Conservation (phyloP, 1,140 invertebrate genomes). For the Carposina sasakii region DNA sequence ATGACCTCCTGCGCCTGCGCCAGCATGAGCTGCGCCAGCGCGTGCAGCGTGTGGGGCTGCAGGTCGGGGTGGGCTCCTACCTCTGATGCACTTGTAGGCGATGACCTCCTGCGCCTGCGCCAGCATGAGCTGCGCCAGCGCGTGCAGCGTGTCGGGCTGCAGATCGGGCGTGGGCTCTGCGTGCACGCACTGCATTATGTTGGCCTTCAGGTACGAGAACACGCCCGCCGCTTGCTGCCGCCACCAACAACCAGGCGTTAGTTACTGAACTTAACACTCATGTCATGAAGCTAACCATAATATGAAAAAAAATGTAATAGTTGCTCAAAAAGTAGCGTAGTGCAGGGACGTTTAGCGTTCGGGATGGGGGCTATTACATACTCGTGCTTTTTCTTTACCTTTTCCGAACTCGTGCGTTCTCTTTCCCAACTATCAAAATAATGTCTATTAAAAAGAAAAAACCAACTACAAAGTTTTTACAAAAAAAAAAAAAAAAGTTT, state of each 20-base stretch:
- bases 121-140: slow-evolving; percentile 91
- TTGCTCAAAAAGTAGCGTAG: no score
- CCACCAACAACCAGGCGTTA: slow-evolving; percentile 81
- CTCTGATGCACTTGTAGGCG: slow-evolving; percentile 93
- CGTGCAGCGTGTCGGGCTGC: slow-evolving; percentile 90
- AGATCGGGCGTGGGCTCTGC: slow-evolving; percentile 97
- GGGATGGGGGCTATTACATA: no score
- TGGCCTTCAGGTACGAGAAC: slow-evolving; percentile 90
- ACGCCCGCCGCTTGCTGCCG: slow-evolving; percentile 94
- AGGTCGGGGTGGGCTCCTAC: slow-evolving; percentile 97
- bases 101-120: slow-evolving; percentile 99
- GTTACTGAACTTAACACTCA: no score
- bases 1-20: slow-evolving; percentile 99
- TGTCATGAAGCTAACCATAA: no score
- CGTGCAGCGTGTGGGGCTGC: slow-evolving; percentile 90
- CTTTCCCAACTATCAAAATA: no score
- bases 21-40: slow-evolving; percentile 91
- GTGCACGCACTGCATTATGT: slow-evolving; percentile 88
- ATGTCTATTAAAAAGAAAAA: no score
- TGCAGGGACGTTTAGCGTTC: no score
- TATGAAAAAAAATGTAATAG: no score
- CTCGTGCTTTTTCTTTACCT: no score
- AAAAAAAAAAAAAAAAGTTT: no score
- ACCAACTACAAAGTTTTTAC: no score
- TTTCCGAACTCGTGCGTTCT: no score